Base-by-base conservation (phyloP, 2,888 invertebrate species). In the Stramonita haemastoma region DNA sequence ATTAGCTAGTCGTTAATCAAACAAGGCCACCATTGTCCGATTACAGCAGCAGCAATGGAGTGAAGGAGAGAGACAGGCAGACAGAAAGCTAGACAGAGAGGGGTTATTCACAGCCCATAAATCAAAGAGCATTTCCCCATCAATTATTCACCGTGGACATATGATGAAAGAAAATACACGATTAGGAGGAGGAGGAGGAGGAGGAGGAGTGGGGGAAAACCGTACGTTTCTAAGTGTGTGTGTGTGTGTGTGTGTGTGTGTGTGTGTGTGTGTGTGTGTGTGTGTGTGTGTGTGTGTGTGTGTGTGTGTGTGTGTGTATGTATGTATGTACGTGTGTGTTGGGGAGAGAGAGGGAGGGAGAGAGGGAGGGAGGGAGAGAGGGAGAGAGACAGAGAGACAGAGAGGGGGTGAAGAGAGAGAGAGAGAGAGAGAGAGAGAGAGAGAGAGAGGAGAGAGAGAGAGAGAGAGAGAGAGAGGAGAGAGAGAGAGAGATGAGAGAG, bases 71-170 rank as follows among this genome's bases (percentile, higher is more conserved):
- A 87, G 46, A 73, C 79, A 87, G 46, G 29, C 87, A 87, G 26
- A 77, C 77, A 87, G 26, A 79, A 26, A 79, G 57, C 57, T 29
- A 85, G n/a, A 85, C 85, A 57, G 29, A 56, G 22, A 60, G 46
- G 8, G 46, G 46, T 8, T 46, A 46, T 46, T 46, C 46, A 46
- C 46, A 46, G 46, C 46, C 46, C 8, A 46, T 46, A 46, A 46
- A 46, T 46, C 46, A 46, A 46, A 46, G 46, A 46, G 46, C 46
- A 8, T 46, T 46, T 8, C 46, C 46, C 8, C 2, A 46, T 46
- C 46, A 46, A 46, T 46, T 46, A 46, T 46, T 46, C 2, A 46
- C 46, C 46, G 4, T 46, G 46, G 46, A 46, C 46, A 46, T 46
- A 46, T 46, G 46, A 46, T 46, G 46, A 46, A 73, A 73, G 60